Conservation (phyloP, 2,113 vertebrate species). For the Grammomys surdaster region DNA sequence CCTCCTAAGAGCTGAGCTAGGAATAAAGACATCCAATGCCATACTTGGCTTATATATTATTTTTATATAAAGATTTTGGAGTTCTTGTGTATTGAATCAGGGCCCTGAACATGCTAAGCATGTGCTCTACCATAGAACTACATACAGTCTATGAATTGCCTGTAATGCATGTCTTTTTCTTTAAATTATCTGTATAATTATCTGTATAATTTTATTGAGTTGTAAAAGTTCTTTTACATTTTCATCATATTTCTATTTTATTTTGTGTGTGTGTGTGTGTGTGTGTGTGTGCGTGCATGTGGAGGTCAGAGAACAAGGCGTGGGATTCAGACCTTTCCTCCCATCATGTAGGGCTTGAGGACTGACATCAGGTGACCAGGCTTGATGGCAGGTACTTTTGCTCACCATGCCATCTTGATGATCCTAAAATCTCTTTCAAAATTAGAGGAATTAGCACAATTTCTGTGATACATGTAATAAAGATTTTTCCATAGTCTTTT, state of each 20-base stretch:
- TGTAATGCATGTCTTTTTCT: background rate
- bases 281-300: fast-evolving
- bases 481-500: background rate
- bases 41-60: background rate
- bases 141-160: background rate
- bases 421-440: background rate
- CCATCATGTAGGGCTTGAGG: background rate
- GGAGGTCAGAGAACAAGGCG: background rate
- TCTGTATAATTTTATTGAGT: background rate
- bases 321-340: too few species aligned
- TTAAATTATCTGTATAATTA: background rate
- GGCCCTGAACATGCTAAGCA: background rate
- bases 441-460: background rate
- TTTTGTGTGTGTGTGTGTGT: background rate
- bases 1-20: background rate
- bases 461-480: background rate
- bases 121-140: background rate
- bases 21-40: background rate
- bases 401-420: background rate
- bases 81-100: background rate
- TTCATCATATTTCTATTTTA: background rate
- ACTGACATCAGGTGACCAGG: background rate
- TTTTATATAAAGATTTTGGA: background rate
- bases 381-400: background rate
- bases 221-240: background rate